Percentiles rank a stretch among this genome's conserved stretches.
Conservation (phyloP, 2,797 vertebrate genomes). For the Botia kubotai region DNA sequence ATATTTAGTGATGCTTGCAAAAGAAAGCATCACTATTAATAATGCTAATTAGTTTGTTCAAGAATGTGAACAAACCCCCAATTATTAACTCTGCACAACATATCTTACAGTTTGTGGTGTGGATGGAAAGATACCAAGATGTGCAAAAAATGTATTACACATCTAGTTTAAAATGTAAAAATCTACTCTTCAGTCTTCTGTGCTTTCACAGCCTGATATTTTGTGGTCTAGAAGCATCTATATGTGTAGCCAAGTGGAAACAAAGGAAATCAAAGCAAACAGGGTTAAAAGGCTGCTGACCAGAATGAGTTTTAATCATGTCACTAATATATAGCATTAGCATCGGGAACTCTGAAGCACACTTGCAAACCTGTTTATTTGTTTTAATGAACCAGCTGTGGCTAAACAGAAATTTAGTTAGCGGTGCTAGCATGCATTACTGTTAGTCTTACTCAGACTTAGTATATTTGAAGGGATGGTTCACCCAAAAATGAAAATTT, state of each 20-base stretch:
- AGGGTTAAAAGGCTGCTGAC: conserved; percentile 13
- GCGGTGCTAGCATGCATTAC: not conserved
- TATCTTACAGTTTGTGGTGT: no score
- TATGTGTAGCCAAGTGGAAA: conserved; percentile 43
- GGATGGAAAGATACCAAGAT: no score
- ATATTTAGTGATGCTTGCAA: not conserved
- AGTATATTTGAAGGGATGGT: no score
- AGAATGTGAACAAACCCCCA: not conserved
- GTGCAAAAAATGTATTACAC: not conserved
- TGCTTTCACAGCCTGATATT: conserved; percentile 24
- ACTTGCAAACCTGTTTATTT: not conserved
- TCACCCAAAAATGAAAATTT: no score
- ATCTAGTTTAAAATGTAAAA: not conserved
- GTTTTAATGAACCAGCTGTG: not conserved
- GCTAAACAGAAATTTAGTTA: not conserved
- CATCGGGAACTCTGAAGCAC: not conserved
- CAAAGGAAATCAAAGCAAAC: conserved; percentile 49
- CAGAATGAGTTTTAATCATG: conserved; percentile 46
- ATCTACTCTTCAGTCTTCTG: not conserved
- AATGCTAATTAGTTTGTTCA: not conserved
- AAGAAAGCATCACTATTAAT: not conserved
- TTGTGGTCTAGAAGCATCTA: conserved; percentile 23
- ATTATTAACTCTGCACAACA: not conserved
- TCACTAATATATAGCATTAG: conserved; percentile 23
- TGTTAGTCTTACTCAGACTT: not conserved